A percentile compares a stretch with the other conserved stretches of the same genome.
Conservation (phyloP, 2,113 vertebrate species). For the Spilogale gracilis region DNA sequence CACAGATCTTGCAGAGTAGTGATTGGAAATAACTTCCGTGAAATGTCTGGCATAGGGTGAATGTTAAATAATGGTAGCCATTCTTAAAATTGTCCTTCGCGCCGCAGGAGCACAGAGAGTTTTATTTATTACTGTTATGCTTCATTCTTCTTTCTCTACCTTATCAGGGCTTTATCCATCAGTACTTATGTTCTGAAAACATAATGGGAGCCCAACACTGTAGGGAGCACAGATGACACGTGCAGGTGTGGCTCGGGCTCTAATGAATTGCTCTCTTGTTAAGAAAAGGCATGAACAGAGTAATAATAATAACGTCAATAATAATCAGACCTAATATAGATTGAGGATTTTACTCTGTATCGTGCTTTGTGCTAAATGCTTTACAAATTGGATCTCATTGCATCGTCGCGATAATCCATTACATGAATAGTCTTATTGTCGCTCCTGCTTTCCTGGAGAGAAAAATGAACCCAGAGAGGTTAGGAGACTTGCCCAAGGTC, state of each 20-base stretch:
- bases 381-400: not conserved
- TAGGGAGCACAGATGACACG: not conserved
- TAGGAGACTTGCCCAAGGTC: conserved; percentile 35
- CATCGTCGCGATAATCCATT: not conserved
- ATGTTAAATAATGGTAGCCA: not conserved
- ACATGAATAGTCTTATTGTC: not conserved
- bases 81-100: not conserved
- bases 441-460: not conserved
- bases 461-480: conserved; percentile 40
- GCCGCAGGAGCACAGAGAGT: not conserved
- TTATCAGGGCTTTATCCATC: not conserved
- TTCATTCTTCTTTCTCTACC: not conserved
- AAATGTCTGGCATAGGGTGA: not conserved
- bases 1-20: not conserved
- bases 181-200: conserved; percentile 39
- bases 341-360: not conserved
- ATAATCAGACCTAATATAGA: not conserved
- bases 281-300: not conserved
- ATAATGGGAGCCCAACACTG: not conserved
- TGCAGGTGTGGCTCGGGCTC: not conserved
- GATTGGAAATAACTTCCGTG: conserved; percentile 13
- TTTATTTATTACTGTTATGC: not conserved
- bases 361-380: not conserved
- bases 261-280: not conserved
- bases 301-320: not conserved